Conservation (phyloP, 1,140 invertebrate genomes). For the Heliconius hermathena region DNA sequence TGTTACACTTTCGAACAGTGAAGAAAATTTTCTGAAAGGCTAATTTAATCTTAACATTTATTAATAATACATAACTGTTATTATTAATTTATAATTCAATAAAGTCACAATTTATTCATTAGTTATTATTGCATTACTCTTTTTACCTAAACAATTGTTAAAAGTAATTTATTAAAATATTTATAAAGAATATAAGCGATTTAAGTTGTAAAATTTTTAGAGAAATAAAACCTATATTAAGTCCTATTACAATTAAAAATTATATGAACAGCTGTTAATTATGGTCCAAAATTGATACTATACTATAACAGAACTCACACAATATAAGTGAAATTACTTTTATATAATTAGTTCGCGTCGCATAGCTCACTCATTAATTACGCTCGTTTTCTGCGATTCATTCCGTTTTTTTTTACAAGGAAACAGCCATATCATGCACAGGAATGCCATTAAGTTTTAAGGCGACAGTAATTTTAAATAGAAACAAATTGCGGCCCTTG, state of each 20-base stretch:
- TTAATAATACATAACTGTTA: not conserved
- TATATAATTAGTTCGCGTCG: conserved; percentile 33
- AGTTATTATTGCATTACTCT: too few species aligned
- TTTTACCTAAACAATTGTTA: too few species aligned
- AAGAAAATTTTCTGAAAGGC: conserved; percentile 37
- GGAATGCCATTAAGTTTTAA: conserved; percentile 39
- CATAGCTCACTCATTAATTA: conserved; percentile 51
- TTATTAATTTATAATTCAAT: too few species aligned
- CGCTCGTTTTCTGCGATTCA: conserved; percentile 43
- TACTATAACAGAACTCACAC: not conserved
- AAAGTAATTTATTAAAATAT: too few species aligned
- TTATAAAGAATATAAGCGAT: not conserved
- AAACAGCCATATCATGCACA: conserved; percentile 64
- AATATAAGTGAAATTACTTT: conserved; percentile 11
- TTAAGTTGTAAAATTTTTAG: not conserved
- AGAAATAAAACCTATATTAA: not conserved
- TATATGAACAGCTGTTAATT: not conserved
- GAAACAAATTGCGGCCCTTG: not conserved
- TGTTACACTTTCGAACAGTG: conserved; percentile 54
- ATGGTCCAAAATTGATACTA: not conserved
- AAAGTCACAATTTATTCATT: too few species aligned
- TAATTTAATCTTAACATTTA: not conserved
- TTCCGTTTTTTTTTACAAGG: conserved; percentile 51
- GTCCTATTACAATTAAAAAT: not conserved
- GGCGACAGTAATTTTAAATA: not conserved